These are phyloP conservation scores for Sternotherus odoratus DNA, from an alignment of 2,797 vertebrate species.

Conservation along the genomic window DNA sequence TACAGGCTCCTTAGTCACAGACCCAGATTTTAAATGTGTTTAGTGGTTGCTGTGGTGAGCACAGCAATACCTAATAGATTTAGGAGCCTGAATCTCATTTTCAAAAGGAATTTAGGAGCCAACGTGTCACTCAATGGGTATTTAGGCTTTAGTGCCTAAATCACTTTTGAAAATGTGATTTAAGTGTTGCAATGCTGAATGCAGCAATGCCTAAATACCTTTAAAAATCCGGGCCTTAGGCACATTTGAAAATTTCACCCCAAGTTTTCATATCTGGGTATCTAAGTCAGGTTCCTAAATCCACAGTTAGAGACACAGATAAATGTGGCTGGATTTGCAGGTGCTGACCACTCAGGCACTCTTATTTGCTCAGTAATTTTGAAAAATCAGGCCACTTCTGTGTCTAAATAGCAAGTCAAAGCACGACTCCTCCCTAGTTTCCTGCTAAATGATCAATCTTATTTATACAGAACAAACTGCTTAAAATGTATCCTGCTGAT, in stretches of 20 bases:
- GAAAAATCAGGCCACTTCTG: no score
- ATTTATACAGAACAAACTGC: conserved; percentile 44
- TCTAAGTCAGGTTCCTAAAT: not conserved
- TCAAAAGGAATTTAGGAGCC: not conserved
- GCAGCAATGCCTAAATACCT: not conserved
- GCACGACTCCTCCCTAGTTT: not conserved
- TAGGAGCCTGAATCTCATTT: not conserved
- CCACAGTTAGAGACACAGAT: not conserved
- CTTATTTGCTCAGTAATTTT: not conserved
- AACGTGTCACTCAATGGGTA: not conserved
- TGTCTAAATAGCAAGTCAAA: not conserved
- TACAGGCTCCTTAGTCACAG: not conserved
- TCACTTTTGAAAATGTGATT: not conserved
- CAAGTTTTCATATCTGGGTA: not conserved
- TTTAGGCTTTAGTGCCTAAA: not conserved
- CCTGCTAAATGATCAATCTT: not conserved
- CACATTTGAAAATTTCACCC: not conserved
- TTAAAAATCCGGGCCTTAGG: not conserved
- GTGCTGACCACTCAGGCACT: not conserved
- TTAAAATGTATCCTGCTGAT: conserved; percentile 26
- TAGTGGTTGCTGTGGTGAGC: not conserved
- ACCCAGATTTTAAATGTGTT: not conserved
- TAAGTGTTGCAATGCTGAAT: not conserved
- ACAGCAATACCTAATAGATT: not conserved
- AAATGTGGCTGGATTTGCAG: not conserved